Evolutionary conservation across 2,888 invertebrate genomes (phyloP), one percentile per base, ranked within the genome.

Genomic region (Cantharis flavilabris): DNA sequence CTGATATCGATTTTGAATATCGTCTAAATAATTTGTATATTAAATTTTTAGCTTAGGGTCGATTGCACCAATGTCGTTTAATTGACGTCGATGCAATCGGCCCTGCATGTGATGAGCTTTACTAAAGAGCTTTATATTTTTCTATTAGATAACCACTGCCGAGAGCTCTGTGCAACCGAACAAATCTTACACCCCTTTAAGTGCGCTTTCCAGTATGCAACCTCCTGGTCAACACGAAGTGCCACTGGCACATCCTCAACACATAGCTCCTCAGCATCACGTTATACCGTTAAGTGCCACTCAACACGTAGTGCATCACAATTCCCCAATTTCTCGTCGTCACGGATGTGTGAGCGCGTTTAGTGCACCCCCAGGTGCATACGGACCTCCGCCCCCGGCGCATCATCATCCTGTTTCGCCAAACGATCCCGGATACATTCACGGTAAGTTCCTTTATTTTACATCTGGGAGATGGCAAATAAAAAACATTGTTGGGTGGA

Each of bases 131-230:
- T 49, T 49, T 49, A 11, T 13, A 20, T 23, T 67, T 67, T 63
- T 13, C 16, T 74, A 49, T 26, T 49, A 79, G 79, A 28, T 14
- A 11, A 70, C 67, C n/a, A 69, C 67, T n/a, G 69, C 64, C 7
- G 79, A 79, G 13, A 77, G 9, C 30, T 14, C 73, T 7, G 63
- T 16, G 3, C 73, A 71, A 13, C 90, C 90, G 26, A 89, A 85
- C 89, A 93, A 93, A 86, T 93, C 95, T 14, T 96, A 96, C 88
- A 95, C 96, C 67, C 96, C 96, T 5, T 90, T 96, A 80, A 93
- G 94, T 75, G 96, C 96, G 14, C 89, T 96, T 82, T 95, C 96
- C 62, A 96, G 94, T 83, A 96, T 96, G 96, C 93, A 96, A 88
- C 96, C 96, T n/a, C 94, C 94, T 0, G 94, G 93, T 23, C 91